Base-by-base conservation (phyloP, 2,888 invertebrate genomes). In the Drosophila phalerata region DNA sequence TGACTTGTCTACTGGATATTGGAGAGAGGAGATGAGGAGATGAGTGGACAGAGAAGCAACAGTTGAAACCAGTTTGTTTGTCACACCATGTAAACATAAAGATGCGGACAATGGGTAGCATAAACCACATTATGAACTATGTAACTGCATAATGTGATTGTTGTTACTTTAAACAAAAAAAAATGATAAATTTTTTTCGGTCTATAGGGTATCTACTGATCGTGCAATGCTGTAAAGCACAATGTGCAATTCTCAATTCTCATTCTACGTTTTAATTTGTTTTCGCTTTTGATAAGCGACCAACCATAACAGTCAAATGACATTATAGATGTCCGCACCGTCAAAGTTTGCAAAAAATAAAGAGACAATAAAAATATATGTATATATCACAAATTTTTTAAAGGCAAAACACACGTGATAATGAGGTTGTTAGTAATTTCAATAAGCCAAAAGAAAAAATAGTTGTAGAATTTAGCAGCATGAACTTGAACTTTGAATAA, bases 261-360 rank as follows among this genome's bases (percentile, higher is more conserved):
- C 45, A 15, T 28, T 17, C 17, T 11, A 30, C 45, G 37, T 38
- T 62, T 40, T 15, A 38, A 38, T 5, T 25, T 38, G 52, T 38
- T 52, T 38, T 34, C 17, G 25, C 32, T 37, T 47, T 25, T 34
- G 73, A 64, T 73, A 77, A 71, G 65, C 64, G 49, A 8, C 22
- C 38, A 52, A 60, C 17, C 55, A 17, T 43, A 56, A 34, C 58
- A 60, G 34, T 32, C 13, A 30, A 60, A 56, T 45, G 47, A 30
- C 49, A 63, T 38, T 40, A 45, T 17, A 61, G 51, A 64, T 38
- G 25, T 13, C 9, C 28, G 8, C 11, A 43, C 22, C 13, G 22
- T 43, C 22, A 3, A 30, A 17, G 17, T n/a, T 51, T 17, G n/a
- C 34, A 51, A 42, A 37, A 9, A 32, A 45, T 34, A 56, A 8